phyloP scores from a whole-genome alignment of 92 coral and sea anemone genomes.

The Porites rus region DNA sequence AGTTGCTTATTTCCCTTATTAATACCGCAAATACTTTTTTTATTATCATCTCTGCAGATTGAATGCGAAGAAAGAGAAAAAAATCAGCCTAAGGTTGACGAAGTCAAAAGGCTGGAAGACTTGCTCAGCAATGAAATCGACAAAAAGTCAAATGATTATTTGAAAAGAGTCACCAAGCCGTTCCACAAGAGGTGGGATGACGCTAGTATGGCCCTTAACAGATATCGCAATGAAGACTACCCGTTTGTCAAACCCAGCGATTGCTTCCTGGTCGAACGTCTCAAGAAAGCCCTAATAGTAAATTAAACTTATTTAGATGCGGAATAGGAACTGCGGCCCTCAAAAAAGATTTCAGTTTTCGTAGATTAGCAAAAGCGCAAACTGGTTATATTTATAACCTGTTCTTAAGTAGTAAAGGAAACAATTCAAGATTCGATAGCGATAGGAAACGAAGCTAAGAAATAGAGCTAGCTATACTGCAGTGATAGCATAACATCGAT shows the following conservation, averaged over 20 bases:
- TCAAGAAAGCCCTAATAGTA: slow-evolving; percentile 64
- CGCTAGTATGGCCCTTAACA: slow-evolving; percentile 67
- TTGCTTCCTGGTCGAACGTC: slow-evolving; percentile 75
- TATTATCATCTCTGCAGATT: slow-evolving; percentile 39
- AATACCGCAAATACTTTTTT: too few species aligned
- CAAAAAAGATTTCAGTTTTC: too few species aligned
- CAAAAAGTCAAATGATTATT: slow-evolving; percentile 63
- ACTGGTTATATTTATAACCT: too few species aligned
- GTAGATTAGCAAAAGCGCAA: too few species aligned
- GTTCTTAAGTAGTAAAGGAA: too few species aligned
- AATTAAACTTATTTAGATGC: slow-evolving; percentile 10
- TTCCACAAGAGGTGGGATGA: slow-evolving; percentile 83
- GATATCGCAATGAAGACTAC: slow-evolving; percentile 51
- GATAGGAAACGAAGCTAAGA: too few species aligned
- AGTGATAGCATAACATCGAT: too few species aligned
- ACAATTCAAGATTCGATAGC: too few species aligned
- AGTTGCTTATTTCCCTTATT: too few species aligned
- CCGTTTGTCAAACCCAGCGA: slow-evolving; percentile 73
- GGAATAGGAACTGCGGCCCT: too few species aligned
- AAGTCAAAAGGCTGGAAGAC: slow-evolving; percentile 65
- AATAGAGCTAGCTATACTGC: too few species aligned
- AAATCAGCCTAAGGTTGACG: slow-evolving; percentile 68
- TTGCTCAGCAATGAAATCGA: slow-evolving; percentile 71
- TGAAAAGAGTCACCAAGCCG: slow-evolving; percentile 69
- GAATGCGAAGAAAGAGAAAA: slow-evolving; percentile 82